Percentiles rank a stretch among this genome's conserved stretches.
Conservation (phyloP, 92 coral and sea anemone genomes). For the Porites evermanni region DNA sequence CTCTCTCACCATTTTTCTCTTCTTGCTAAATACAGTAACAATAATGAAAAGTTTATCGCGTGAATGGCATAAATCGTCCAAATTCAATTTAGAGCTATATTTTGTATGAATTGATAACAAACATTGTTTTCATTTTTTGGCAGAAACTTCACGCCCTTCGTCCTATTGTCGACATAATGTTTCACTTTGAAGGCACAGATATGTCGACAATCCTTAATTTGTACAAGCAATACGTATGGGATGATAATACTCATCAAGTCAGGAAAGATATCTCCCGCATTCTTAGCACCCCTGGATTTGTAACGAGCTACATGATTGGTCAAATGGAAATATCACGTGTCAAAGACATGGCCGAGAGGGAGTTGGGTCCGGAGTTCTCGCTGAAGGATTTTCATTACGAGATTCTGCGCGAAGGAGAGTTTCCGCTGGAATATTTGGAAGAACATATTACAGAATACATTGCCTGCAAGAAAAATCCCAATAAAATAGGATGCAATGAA, state of each 20-base stretch:
- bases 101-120: too few relatives aligned
- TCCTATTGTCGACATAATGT: slow-evolving; percentile 79
- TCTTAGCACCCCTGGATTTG: slow-evolving; percentile 62
- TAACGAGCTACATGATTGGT: slow-evolving; percentile 69
- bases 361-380: slow-evolving; percentile 64
- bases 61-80: too few relatives aligned
- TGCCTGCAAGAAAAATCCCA: slow-evolving; percentile 49
- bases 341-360: slow-evolving; percentile 55
- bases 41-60: too few relatives aligned
- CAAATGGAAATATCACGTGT: slow-evolving; percentile 49
- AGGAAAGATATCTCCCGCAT: slow-evolving; percentile 58
- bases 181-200: slow-evolving; percentile 76
- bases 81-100: too few relatives aligned
- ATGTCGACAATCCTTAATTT: slow-evolving; percentile 65
- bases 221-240: slow-evolving; percentile 80
- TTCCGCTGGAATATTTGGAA: slow-evolving; percentile 61
- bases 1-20: too few relatives aligned
- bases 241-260: slow-evolving; percentile 36
- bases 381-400: slow-evolving; percentile 74
- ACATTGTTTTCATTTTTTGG: not conserved
- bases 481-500: slow-evolving; percentile 9
- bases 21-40: too few relatives aligned
- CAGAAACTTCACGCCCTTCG: slow-evolving; percentile 90
- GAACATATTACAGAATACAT: slow-evolving; percentile 51
- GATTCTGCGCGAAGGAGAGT: slow-evolving; percentile 71